phyloP scores from a whole-genome alignment of 2,797 vertebrate species.

The Cyclopterus lumpus region DNA sequence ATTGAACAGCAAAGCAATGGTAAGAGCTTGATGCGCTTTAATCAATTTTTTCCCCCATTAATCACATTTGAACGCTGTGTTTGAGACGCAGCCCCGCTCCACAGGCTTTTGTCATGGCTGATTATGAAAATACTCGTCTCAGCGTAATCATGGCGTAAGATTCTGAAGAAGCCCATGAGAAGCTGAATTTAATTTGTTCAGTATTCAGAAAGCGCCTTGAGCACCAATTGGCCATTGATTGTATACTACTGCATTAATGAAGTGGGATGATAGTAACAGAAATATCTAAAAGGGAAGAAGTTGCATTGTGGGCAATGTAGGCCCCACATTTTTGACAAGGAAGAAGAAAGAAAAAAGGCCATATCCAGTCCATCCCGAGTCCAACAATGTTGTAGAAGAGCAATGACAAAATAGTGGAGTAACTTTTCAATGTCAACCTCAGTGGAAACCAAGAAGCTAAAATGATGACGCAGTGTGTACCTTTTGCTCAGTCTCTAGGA shows the following conservation, averaged over 20 bases:
- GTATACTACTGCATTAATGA: not conserved
- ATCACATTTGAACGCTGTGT: not conserved
- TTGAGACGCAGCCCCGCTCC: not conserved
- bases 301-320: not conserved
- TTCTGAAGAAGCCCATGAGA: not conserved
- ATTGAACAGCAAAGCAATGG: too few species aligned
- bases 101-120: too few species aligned
- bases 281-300: not conserved
- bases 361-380: not conserved
- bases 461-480: constrained; percentile 65
- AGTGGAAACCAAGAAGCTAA: not conserved
- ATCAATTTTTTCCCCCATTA: not conserved
- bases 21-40: not conserved
- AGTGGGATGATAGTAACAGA: not conserved
- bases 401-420: not conserved
- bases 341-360: not conserved
- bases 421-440: not conserved
- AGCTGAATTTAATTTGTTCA: not conserved
- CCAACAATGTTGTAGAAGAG: not conserved
- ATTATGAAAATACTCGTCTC: not conserved
- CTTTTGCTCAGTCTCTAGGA: constrained; percentile 95
- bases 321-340: not conserved
- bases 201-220: not conserved
- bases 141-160: too few species aligned
- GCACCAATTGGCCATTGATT: not conserved